Base-by-base conservation (phyloP, 53 echinoderm and acorn worm species). In the Actinopyga echinites region DNA sequence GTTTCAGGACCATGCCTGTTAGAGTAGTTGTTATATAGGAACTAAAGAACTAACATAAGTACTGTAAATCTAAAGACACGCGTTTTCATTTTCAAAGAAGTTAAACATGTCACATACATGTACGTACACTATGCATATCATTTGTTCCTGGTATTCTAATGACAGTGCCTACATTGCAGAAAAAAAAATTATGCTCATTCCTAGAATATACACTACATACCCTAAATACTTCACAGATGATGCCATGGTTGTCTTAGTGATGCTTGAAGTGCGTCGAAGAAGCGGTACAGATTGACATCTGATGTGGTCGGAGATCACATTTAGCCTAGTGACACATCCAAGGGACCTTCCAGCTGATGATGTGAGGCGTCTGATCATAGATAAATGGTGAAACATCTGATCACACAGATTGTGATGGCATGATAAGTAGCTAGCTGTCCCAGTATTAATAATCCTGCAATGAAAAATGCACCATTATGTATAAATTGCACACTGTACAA, bases 141-240 rank as follows among this genome's bases (percentile, higher is more conserved):
- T n/a, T n/a, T n/a, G n/a, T n/a, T n/a, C n/a, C n/a, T n/a, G n/a
- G n/a, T n/a, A n/a, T n/a, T n/a, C n/a, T n/a, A n/a, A n/a, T n/a
- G n/a, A n/a, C n/a, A n/a, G n/a, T n/a, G n/a, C n/a, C n/a, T n/a
- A n/a, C n/a, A n/a, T n/a, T n/a, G n/a, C n/a, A n/a, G n/a, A n/a
- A n/a, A n/a, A n/a, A n/a, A n/a, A n/a, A n/a, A n/a, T n/a, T n/a
- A n/a, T n/a, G n/a, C n/a, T n/a, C 3, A 49, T 49, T 49, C 17
- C 17, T 49, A 17, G 17, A 49, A 3, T 37, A 5, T 37, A 37
- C 7, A 49, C 0, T 49, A 6, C 40, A 35, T 71, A 71, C 71
- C 71, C 71, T 28, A 71, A 33, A 71, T 71, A 44, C n/a, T 71
- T 71, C 23, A 71, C 71, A 40, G 71, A 71, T 12, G 71, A 32